Evolutionary conservation across 2,113 vertebrate genomes (phyloP).

Genomic region (Dicaeum eximium): DNA sequence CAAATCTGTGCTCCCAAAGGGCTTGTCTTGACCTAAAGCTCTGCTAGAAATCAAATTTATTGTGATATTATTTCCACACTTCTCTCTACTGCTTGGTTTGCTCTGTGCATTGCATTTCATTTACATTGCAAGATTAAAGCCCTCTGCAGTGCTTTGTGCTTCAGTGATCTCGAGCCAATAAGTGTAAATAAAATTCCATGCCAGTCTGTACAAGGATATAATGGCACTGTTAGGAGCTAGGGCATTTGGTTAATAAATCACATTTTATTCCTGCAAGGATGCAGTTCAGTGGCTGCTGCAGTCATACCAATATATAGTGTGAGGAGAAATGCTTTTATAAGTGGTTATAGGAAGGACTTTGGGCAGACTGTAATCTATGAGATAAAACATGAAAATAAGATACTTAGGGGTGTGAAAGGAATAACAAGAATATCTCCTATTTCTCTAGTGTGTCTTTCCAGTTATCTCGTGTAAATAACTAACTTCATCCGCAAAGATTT

Average conservation of each 20-base stretch:
- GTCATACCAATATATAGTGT: not conserved
- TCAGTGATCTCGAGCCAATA: conserved; percentile 35
- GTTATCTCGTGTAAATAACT: not conserved
- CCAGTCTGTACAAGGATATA: conserved; percentile 28
- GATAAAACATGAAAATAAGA: not conserved
- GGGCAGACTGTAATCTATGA: not conserved
- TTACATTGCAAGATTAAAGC: conserved; percentile 11
- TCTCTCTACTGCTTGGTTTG: not conserved
- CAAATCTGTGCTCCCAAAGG: not conserved
- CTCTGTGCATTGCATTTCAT: not conserved
- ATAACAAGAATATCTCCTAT: not conserved
- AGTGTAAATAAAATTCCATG: conserved; percentile 62
- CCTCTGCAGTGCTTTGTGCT: conserved; percentile 44
- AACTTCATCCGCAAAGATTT: not conserved
- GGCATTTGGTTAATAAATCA: conserved; percentile 58
- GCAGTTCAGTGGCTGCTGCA: not conserved
- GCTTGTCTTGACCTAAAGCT: not conserved
- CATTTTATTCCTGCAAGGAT: conserved; percentile 34
- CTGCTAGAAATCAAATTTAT: not conserved
- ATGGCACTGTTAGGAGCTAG: conserved; percentile 9
- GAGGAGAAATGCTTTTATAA: not conserved
- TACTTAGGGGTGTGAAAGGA: not conserved
- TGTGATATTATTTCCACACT: not conserved
- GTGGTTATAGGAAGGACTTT: not conserved
- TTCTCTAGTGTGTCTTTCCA: not conserved